Evolutionary conservation across 2,888 invertebrate species (phyloP), one percentile per base, ranked within the genome.

Genomic region (Chironomus tentans): DNA sequence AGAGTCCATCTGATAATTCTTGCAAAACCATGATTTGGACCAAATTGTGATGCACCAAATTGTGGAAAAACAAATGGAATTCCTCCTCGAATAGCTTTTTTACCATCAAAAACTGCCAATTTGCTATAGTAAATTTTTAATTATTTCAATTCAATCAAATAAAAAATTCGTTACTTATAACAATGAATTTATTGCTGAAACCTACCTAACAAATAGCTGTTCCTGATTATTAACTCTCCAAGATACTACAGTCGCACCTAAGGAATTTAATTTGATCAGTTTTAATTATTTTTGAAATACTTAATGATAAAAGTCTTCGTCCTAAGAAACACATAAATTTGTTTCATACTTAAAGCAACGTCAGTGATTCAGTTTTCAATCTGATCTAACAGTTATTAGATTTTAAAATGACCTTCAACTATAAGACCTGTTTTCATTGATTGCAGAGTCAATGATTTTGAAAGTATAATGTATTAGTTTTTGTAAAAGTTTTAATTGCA

Each of bases 61-160:
- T 96, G 95, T 80, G 97, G 97, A 85, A 97, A 97, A 79, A 97
- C 94, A 85, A 97, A 92, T 78, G 97, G 97, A 84, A 97, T 95
- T 81, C 97, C 97, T 81, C 97, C 97, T 82, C 97, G 88, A 83
- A 97, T 97, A 78, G 97, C 93, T 84, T 96, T 93, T 85, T 96
- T 96, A 79, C 96, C 96, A 86, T 97, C 97, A 86, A 97, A 97
- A 77, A 96, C 91, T 75, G 97, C 94, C 85, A 95, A 92, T 86
- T 97, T 95, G 85, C 95, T 95, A 87, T 77, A 89, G 88, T 47
- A 71, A 78, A 68, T 76, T 5, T 13, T 18, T 46, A 46, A 46
- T 46, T 46, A n/a, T 48, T 61, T 61, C 7, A 65, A 22, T 65
- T 65, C 3, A 15, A 56, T 38, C 1, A 28, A 38, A 2, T 10